Evolutionary conservation across 2,113 vertebrate species (phyloP).

Genomic region (Centropristis striata): DNA sequence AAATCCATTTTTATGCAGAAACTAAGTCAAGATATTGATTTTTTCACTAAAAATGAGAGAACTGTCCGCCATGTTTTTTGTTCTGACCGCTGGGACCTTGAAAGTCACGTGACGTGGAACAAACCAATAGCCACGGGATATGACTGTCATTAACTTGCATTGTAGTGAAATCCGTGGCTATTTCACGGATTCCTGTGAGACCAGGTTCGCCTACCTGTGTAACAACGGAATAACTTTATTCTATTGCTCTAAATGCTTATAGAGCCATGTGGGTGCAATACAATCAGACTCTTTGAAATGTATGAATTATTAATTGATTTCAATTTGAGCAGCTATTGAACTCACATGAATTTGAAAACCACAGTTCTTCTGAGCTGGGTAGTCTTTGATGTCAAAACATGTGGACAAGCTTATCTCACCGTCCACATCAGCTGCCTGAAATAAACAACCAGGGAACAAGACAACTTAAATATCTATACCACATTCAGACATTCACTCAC

Average conservation of each 20-base stretch:
- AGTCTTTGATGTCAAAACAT: conserved; percentile 90
- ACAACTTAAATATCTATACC: not conserved
- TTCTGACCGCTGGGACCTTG: too few species aligned
- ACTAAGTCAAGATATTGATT: too few species aligned
- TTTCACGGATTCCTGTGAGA: too few species aligned
- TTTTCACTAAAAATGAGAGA: too few species aligned
- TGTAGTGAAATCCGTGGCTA: too few species aligned
- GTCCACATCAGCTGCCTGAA: conserved; percentile 90
- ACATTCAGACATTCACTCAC: conserved; percentile 1
- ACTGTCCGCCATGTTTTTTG: too few species aligned
- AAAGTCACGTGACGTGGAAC: too few species aligned
- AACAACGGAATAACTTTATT: not conserved
- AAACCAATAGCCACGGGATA: too few species aligned
- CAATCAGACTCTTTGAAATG: not conserved
- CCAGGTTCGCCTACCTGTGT: not conserved
- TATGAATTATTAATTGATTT: not conserved
- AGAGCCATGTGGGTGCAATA: not conserved
- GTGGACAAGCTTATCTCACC: conserved; percentile 92
- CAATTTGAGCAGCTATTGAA: conserved; percentile 1
- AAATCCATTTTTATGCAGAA: too few species aligned
- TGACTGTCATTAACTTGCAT: too few species aligned
- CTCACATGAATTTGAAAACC: conserved; percentile 94
- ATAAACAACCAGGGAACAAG: conserved; percentile 7
- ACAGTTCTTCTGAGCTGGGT: conserved; percentile 90
- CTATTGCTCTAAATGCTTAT: not conserved